Evolutionary conservation across 2,797 vertebrate genomes (phyloP), one percentile per base, ranked within the genome.

Genomic region (Sebastes baramenuke): DNA sequence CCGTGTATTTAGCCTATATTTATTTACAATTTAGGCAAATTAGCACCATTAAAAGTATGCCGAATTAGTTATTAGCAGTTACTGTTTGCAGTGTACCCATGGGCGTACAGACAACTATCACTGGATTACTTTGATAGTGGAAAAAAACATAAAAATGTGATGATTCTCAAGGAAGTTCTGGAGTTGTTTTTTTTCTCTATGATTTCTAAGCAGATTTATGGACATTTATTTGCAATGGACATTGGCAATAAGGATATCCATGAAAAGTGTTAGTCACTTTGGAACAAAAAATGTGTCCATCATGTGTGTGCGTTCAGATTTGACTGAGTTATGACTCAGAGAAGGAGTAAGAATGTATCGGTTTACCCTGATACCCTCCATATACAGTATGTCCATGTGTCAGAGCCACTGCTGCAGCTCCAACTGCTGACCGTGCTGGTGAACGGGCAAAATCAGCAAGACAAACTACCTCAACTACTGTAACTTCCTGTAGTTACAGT

Each of bases 11-110:
- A 61, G 10, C 4, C 8, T 25, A 36, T 25, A 46, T 18, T 24
- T 32, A 18, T 69, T 65, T 30, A 34, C 6, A 79, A 70, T 64
- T 82, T 42, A 42, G 65, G 54, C 5, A 64, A 54, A 71, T 68
- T 34, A n/a, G 32, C 30, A 25, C 60, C 18, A 67, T 75, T 73
- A 42, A 61, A 74, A 38, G n/a, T 64, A 14, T 58, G 42, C 32
- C 4, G 4, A 75, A 66, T 22, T 46, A 29, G 10, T n/a, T 36
- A 11, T 27, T 56, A 64, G 38, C 8, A n/a, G 25, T 60, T 38
- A n/a, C 9, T 72, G 54, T 70, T 59, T 24, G 9, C 4, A n/a
- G 10, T 59, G 10, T 42, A 46, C 36, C 46, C n/a, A 1, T 61
- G 18, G 30, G 6, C 25, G 6, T 67, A 58, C 34, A 46, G 27